phyloP scores from a whole-genome alignment of 2,888 invertebrate genomes.

The Habrosyne pyritoides region DNA sequence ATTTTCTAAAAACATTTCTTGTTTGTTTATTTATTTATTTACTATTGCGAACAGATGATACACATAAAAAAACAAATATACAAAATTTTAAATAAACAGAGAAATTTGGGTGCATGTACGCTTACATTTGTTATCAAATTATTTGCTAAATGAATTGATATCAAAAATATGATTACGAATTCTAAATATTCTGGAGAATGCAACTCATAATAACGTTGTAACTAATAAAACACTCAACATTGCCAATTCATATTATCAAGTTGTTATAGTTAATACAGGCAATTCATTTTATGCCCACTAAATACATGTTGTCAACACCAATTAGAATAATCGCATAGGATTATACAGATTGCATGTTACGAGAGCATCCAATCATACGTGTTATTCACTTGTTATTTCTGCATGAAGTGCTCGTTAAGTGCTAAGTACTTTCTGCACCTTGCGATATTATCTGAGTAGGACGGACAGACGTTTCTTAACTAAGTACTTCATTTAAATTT shows the following conservation, averaged over 20 bases:
- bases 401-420: constrained; percentile 1
- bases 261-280: not conserved
- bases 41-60: no score
- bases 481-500: not conserved
- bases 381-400: not conserved
- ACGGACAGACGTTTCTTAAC: not conserved
- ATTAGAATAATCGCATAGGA: constrained; percentile 1
- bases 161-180: no score
- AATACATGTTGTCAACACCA: not conserved
- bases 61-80: no score
- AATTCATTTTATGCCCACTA: not conserved
- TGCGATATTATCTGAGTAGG: not conserved
- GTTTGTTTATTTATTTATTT: no score
- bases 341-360: constrained; percentile 8
- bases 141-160: no score
- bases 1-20: no score
- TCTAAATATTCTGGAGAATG: no score
- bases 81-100: no score
- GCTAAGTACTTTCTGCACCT: not conserved
- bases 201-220: no score
- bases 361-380: constrained; percentile 3
- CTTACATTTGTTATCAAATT: no score
- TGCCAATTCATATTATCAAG: not conserved
- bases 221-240: not conserved
- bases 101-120: no score